Evolutionary conservation across 2,888 invertebrate species (phyloP), one percentile per base, ranked within the genome.

Genomic region (Crepidodera aurea): DNA sequence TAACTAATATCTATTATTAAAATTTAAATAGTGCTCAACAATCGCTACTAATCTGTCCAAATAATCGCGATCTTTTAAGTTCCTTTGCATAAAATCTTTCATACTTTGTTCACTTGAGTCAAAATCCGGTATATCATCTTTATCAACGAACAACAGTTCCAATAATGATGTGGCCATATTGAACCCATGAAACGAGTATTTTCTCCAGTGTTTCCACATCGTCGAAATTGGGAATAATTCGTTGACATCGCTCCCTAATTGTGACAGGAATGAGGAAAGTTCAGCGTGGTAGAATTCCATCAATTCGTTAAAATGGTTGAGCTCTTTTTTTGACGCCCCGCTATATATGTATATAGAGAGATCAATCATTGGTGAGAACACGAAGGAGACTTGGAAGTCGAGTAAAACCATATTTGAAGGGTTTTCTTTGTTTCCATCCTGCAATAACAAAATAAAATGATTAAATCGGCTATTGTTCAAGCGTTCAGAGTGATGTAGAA

Each of bases 261-360:
- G 29, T 27, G 12, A 34, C 2, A 79, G 60, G 58, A 60, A 50
- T 1, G 62, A 64, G 0, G 71, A 65, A 8, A 79, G 62, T 2
- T 72, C 67, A 12, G 71, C 58, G 57, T 78, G 69, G 60, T 79
- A 79, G 22, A 69, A 60, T 10, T 72, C 58, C 5, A 78, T 27
- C 2, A 29, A 8, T 29, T 29, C 29, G 10, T 5, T 29, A 29
- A 29, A 29, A 10, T 29, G 6, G 29, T 5, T 8, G 10, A 29
- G 10, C 10, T 8, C 29, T 10, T 29, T 10, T 29, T 8, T 29
- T 29, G 29, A 10, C 27, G 71, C 65, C 29, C 72, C 73, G 4
- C 69, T 68, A 51, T 75, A 78, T 8, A 79, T 54, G 54, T 75
- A 67, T 34, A 76, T 72, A 2, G 72, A 57, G 22, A 79, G 40